Conservation (phyloP, 2,113 vertebrate genomes). For the Xenus cinereus region DNA sequence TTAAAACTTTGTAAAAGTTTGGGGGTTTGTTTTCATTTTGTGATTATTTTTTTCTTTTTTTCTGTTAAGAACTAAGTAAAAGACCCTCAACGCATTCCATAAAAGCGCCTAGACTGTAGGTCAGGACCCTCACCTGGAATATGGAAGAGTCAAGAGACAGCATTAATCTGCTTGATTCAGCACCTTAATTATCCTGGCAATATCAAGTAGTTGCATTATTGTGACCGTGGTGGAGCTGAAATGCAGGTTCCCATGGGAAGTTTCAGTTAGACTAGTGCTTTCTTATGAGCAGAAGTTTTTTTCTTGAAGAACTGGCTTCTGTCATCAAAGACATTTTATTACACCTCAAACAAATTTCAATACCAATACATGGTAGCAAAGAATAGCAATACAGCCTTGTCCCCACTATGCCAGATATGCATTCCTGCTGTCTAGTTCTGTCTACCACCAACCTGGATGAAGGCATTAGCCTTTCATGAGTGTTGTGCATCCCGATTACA, state of each 20-base stretch:
- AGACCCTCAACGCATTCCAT: background rate
- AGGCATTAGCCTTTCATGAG: background rate
- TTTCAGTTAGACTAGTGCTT: background rate
- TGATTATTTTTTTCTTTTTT: too few relatives aligned
- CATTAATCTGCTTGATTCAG: background rate
- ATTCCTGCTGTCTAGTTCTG: background rate
- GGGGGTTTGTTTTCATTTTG: too few relatives aligned
- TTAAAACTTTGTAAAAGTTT: background rate
- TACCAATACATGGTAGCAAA: background rate
- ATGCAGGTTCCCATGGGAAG: background rate
- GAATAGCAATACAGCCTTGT: background rate
- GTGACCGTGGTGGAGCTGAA: background rate
- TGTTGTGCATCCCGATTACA: fast-evolving
- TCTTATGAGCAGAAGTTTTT: background rate
- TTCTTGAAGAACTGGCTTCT: background rate
- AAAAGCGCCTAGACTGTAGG: background rate
- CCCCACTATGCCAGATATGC: background rate
- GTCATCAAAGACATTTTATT: constrained; percentile 8
- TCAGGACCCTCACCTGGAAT: background rate
- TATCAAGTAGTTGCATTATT: background rate
- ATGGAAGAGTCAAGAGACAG: background rate
- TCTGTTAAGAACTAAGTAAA: background rate
- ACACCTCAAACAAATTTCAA: background rate
- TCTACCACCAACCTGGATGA: background rate
- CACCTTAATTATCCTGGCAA: background rate